Evolutionary conservation across 1,140 invertebrate species (phyloP).

Genomic region (Tribolium madens): DNA sequence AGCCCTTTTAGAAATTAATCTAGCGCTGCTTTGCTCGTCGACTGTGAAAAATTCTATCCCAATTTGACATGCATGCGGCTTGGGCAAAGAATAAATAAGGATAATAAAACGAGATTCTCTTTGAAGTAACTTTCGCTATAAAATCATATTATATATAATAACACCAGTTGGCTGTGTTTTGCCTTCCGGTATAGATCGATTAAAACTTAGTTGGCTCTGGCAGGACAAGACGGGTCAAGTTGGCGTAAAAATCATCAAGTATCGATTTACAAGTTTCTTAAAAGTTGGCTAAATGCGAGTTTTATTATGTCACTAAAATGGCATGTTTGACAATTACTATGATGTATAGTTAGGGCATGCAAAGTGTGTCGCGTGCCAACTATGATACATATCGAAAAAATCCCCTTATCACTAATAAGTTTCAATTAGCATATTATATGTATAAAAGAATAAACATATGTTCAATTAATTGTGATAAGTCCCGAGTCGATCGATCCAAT

Average conservation of each 20-base stretch:
- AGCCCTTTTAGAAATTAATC: not conserved
- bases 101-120: not conserved
- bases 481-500: not conserved
- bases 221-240: not conserved
- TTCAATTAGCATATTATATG: not conserved
- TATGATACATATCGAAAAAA: not conserved
- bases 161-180: not conserved
- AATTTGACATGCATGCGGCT: not conserved
- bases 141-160: not conserved
- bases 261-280: not conserved
- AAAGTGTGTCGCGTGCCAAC: not conserved
- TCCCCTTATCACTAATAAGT: not conserved
- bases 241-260: not conserved
- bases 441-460: not conserved
- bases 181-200: too few relatives aligned
- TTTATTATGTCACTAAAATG: too few relatives aligned
- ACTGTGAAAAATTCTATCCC: not conserved
- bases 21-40: not conserved
- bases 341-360: not conserved
- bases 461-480: not conserved
- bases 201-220: too few relatives aligned
- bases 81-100: not conserved
- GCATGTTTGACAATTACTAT: too few relatives aligned
- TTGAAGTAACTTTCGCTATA: not conserved
- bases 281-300: too few relatives aligned